Evolutionary conservation across 1,140 invertebrate species (phyloP), one percentile per base, ranked within the genome.

Genomic region (Laupala kohalensis): DNA sequence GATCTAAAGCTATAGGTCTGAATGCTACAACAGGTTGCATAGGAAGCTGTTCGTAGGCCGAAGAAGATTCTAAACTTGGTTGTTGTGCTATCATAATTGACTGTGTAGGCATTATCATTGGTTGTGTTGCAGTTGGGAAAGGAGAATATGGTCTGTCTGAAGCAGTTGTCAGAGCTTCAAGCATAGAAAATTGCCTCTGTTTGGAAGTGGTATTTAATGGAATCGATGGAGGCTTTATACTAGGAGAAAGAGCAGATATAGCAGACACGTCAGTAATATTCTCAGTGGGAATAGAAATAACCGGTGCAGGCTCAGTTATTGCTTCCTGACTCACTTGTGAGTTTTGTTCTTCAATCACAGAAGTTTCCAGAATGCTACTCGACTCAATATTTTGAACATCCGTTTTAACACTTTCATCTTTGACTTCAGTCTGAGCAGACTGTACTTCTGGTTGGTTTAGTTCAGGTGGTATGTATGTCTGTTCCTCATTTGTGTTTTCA

Each of bases 71-170:
- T n/a, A n/a, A n/a, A 9, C 9, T 13, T 13, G 37, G 37, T 53
- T 53, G 37, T 4, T 9, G 19, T 53, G 37, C 19, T 53, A 19
- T 53, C 19, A 19, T 9, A 53, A 13, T 53, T 9, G 37, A 13
- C 19, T 53, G 37, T 53, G 37, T 53, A 13, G 37, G 9, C 9
- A 13, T 13, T 13, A 19, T 53, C 9, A 19, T 9, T 53, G 37
- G 37, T 53, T 9, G 9, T 13, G 37, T 53, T 53, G 37, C 37
- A 53, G 37, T 4, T 13, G 37, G 37, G 19, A 85, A 81, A 53
- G 83, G 84, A 74, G 83, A 84, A 71, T 83, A 86, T 3, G 84
- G 81, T 69, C 81, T 78, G 25, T 69, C 70, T 70, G 84, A 78
- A 63, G 83, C 83, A n/a, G 82, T 83, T 69, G 79, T 80, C 70